phyloP scores from a whole-genome alignment of 2,113 vertebrate species.

The Brachypteracias leptosomus region DNA sequence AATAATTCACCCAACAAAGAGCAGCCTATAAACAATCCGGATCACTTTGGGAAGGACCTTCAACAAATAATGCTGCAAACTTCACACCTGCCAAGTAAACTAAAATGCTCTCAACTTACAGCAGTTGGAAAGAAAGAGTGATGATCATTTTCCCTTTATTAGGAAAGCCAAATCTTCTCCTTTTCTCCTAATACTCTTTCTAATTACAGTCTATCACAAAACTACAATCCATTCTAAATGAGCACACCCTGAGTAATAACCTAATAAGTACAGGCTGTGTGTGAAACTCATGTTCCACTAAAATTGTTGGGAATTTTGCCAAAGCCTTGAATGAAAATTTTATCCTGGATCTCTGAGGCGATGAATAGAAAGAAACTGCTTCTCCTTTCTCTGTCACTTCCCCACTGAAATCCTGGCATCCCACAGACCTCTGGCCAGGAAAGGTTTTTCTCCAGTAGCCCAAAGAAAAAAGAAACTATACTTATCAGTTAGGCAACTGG shows the following conservation, averaged over 20 bases:
- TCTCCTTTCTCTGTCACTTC: neutral
- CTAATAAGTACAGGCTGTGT: neutral
- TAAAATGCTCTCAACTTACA: neutral
- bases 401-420: neutral
- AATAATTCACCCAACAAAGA: neutral
- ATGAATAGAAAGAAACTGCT: constrained; percentile 27
- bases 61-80: neutral
- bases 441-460: neutral
- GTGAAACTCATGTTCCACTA: constrained; percentile 22
- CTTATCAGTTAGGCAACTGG: neutral
- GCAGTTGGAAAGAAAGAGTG: neutral
- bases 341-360: neutral
- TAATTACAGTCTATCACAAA: neutral
- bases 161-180: neutral
- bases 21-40: neutral
- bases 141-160: neutral
- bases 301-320: constrained; percentile 46
- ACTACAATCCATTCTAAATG: neutral
- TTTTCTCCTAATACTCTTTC: neutral
- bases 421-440: neutral
- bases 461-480: neutral
- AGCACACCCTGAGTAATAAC: neutral
- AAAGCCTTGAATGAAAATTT: constrained; percentile 36
- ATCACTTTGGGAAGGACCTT: neutral
- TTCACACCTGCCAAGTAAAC: neutral